Percentiles rank a stretch among this genome's conserved stretches.
These are phyloP conservation scores for Caenorhabditis sp. DNA, from an alignment of 2,888 invertebrate genomes.

Conservation along the genomic window DNA sequence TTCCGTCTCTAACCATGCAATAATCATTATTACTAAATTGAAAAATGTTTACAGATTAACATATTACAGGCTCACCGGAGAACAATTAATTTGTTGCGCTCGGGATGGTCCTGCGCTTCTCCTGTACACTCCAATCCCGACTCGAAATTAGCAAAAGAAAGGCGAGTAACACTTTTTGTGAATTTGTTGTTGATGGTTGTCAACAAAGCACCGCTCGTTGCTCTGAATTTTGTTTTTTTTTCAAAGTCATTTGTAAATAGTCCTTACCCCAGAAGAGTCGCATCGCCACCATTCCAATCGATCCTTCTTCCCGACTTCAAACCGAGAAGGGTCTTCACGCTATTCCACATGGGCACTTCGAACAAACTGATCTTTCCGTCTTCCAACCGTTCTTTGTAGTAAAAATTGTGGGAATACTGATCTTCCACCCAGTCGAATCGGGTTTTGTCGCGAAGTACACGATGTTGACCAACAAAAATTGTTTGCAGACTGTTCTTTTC, in stretches of 20 bases:
- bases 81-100: too few relatives aligned
- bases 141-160: too few relatives aligned
- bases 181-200: too few relatives aligned
- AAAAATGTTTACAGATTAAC: background rate
- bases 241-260: too few relatives aligned
- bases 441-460: background rate
- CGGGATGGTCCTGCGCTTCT: too few relatives aligned
- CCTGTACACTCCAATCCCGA: too few relatives aligned
- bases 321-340: background rate
- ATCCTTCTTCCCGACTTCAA: background rate
- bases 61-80: too few relatives aligned
- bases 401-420: conserved; percentile 10
- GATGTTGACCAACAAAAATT: background rate
- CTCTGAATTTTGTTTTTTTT: too few relatives aligned
- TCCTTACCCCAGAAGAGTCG: background rate
- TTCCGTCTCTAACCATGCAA: conserved; percentile 28
- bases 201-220: too few relatives aligned
- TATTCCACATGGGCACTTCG: background rate
- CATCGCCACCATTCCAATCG: background rate
- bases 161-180: too few relatives aligned
- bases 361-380: background rate
- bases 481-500: too few relatives aligned
- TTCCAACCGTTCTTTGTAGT: conserved; percentile 15
- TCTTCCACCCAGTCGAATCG: conserved; percentile 25
- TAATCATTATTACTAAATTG: conserved; percentile 25